These are phyloP conservation scores for Sympetrum striolatum DNA, from an alignment of 2,888 invertebrate genomes.

Conservation along the genomic window DNA sequence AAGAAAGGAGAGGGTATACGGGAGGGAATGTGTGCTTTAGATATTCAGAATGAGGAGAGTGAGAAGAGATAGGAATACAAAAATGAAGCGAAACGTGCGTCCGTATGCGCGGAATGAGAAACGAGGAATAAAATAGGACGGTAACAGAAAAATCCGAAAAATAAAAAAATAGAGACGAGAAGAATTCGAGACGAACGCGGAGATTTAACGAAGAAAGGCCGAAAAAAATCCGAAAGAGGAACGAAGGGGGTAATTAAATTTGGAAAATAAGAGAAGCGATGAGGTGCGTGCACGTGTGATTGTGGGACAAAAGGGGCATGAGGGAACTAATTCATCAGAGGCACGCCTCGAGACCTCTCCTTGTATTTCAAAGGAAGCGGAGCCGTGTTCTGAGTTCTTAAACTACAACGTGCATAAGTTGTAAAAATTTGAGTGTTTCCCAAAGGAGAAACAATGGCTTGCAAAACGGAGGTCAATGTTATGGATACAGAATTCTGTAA, in stretches of 20 bases:
- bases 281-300: not conserved
- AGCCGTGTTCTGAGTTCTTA: too few relatives aligned
- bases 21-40: not conserved
- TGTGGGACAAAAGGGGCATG: not conserved
- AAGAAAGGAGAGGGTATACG: not conserved
- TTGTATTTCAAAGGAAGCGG: too few relatives aligned
- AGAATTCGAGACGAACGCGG: not conserved
- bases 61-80: not conserved
- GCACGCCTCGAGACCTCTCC: too few relatives aligned
- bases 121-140: not conserved
- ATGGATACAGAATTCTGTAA: too few relatives aligned
- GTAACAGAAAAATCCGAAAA: not conserved
- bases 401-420: too few relatives aligned
- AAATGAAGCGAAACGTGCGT: not conserved
- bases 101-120: not conserved
- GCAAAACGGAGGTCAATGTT: too few relatives aligned
- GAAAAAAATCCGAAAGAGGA: not conserved
- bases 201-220: not conserved
- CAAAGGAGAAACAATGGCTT: too few relatives aligned
- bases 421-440: too few relatives aligned
- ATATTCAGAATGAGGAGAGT: not conserved
- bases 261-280: not conserved
- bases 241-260: not conserved
- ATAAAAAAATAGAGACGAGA: not conserved
- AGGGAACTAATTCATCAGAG: too few relatives aligned